A percentile compares a stretch with the other conserved stretches of the same genome.
Evolutionary conservation across 2,113 vertebrate species (phyloP).

Genomic region (Athene noctua): DNA sequence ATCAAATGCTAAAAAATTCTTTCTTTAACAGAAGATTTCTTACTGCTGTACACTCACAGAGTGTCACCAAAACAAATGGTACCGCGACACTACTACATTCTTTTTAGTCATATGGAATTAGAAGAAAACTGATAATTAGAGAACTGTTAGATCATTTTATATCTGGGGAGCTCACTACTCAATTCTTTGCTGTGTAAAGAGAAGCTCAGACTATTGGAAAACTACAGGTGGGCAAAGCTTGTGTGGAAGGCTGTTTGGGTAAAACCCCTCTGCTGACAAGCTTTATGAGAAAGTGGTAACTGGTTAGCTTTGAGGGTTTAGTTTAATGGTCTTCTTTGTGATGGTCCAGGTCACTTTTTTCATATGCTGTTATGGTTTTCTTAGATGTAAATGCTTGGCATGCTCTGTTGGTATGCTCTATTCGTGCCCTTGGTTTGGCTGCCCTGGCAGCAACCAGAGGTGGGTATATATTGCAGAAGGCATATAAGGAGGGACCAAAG

Average conservation of each 20-base stretch:
- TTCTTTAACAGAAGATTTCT: neutral
- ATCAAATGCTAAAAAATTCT: neutral
- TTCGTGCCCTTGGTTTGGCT: neutral
- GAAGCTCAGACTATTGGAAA: neutral
- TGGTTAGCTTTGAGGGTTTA: neutral
- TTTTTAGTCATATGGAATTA: neutral
- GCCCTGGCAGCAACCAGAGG: accelerated
- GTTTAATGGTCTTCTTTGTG: neutral
- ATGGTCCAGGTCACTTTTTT: neutral
- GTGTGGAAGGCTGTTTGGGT: neutral
- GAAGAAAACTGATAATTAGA: neutral
- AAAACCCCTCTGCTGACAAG: neutral
- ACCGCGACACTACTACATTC: neutral
- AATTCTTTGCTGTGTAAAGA: neutral
- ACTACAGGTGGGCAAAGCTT: neutral
- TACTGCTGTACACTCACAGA: neutral
- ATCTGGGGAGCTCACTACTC: neutral
- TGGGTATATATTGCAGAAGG: neutral
- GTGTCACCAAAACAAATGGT: neutral
- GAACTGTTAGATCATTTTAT: neutral
- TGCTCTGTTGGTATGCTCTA: neutral
- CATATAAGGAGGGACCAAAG: neutral
- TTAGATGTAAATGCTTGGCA: accelerated
- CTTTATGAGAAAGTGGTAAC: neutral
- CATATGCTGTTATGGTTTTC: neutral